Evolutionary conservation across 2,888 invertebrate genomes (phyloP), one percentile per base, ranked within the genome.

Genomic region (Leptopterna dolabrata): DNA sequence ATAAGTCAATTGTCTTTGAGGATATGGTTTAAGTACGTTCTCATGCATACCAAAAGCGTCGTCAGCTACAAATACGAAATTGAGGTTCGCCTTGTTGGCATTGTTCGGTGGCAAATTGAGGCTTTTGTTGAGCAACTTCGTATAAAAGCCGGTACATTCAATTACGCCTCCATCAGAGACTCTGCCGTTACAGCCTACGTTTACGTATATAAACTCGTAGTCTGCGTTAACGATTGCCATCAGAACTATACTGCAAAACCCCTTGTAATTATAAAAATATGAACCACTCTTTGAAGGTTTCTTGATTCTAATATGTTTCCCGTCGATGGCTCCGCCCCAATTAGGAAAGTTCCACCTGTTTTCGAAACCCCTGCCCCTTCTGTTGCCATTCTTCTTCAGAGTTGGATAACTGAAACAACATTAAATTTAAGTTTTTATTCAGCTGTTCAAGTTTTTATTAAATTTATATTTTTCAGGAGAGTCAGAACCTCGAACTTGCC

Each of bases 191-290:
- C 80, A 81, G 14, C 89, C 55, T 29, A 73, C 86, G 71, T 88
- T 78, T 0, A 88, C 86, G 55, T 76, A 88, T 51, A 88, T 86
- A 29, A 88, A 88, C 70, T 88, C 81, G 30, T 88, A 88, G 78
- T 88, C 83, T 30, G 86, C 81, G 27, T 88, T 88, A 51, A 87
- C 87, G 14, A 87, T 14, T 16, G 90, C 90, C 88, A 89, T 87
- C 43, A 90, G 63, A 24, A 89, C 88, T n/a, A 90, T 88, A 71
- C 89, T 89, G 73, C 82, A 89, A 80, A 78, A 88, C 19, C 87
- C 87, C 83, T 90, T 90, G 71, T 90, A 90, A 87, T 90, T 90
- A 84, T 88, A 88, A 76, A 86, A 90, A 9, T 63, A 29, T 55
- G 89, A 85, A 4, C 89, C 89, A 70, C 88, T 63, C 83, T 29